These are phyloP conservation scores for Bradypodion pumilum DNA, from an alignment of 2,797 vertebrate species.

Conservation along the genomic window DNA sequence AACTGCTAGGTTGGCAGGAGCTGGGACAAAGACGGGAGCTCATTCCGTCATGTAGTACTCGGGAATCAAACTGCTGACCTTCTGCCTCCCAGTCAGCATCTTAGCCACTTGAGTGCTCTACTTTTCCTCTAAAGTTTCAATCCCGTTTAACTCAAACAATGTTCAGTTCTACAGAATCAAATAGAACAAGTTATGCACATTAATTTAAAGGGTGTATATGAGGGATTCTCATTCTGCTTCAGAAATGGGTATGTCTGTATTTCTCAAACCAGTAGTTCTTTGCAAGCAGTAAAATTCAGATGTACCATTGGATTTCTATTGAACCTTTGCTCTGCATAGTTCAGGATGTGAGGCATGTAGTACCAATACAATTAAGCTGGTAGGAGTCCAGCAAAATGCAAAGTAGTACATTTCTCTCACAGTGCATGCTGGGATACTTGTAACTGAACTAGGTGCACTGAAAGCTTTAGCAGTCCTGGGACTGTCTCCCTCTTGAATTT, in stretches of 20 bases:
- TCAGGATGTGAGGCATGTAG: slow-evolving; percentile 6
- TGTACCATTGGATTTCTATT: not conserved
- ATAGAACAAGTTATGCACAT: not conserved
- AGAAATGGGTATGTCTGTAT: too few relatives aligned
- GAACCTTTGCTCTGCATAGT: not conserved
- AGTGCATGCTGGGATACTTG: slow-evolving; percentile 44
- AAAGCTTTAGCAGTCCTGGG: slow-evolving; percentile 65
- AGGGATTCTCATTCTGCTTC: too few relatives aligned
- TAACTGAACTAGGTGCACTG: slow-evolving; percentile 63
- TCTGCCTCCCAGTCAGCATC: too few relatives aligned
- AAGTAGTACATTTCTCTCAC: slow-evolving; percentile 44
- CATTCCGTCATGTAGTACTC: too few relatives aligned
- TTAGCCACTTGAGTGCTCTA: too few relatives aligned
- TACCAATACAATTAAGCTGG: slow-evolving; percentile 2
- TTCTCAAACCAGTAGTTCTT: too few relatives aligned
- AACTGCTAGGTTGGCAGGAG: too few relatives aligned
- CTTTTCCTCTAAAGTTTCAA: not conserved
- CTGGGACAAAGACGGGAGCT: too few relatives aligned
- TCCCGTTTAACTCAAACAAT: not conserved
- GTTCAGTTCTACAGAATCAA: not conserved
- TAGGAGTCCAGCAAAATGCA: slow-evolving; percentile 8
- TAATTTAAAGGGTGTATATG: not conserved
- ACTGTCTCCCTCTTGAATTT: slow-evolving; percentile 69
- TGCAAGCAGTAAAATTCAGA: not conserved
- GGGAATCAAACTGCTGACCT: too few relatives aligned